Evolutionary conservation across 1,140 invertebrate genomes (phyloP).

Genomic region (Tribolium castaneum): DNA sequence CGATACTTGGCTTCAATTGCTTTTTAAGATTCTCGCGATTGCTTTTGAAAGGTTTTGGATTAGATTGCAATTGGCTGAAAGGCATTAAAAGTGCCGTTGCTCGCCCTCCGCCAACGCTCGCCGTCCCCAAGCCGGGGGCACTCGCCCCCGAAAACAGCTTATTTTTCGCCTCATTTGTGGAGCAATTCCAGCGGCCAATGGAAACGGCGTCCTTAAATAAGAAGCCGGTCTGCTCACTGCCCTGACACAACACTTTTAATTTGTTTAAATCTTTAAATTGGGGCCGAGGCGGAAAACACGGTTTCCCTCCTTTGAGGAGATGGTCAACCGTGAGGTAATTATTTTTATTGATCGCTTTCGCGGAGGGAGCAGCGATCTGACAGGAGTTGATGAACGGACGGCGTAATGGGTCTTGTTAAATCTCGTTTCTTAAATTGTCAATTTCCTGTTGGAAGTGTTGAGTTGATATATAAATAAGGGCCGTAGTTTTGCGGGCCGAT

Average conservation of each 20-base stretch:
- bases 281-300: background rate
- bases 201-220: constrained; percentile 50
- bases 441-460: constrained; percentile 36
- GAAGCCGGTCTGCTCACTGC: constrained; percentile 37
- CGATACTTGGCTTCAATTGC: constrained; percentile 59
- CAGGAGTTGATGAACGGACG: background rate
- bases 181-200: constrained; percentile 53
- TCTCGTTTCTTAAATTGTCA: constrained; percentile 33
- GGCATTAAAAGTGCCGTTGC: constrained; percentile 57
- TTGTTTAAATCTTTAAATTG: constrained; percentile 47
- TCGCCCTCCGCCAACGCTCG: constrained; percentile 14
- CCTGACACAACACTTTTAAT: constrained; percentile 44
- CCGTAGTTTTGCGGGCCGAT: constrained; percentile 33
- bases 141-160: constrained; percentile 55
- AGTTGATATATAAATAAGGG: constrained; percentile 40
- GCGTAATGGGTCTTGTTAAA: constrained; percentile 5
- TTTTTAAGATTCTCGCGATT: constrained; percentile 59
- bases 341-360: background rate
- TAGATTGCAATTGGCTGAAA: constrained; percentile 59
- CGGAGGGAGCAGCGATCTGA: too few species aligned
- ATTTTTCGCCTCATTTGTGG: constrained; percentile 62
- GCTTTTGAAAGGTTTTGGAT: constrained; percentile 59
- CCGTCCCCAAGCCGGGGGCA: background rate
- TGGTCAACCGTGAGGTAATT: too few species aligned
- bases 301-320: too few species aligned